Evolutionary conservation across 1,140 invertebrate species (phyloP).

Genomic region (Pantala flavescens): DNA sequence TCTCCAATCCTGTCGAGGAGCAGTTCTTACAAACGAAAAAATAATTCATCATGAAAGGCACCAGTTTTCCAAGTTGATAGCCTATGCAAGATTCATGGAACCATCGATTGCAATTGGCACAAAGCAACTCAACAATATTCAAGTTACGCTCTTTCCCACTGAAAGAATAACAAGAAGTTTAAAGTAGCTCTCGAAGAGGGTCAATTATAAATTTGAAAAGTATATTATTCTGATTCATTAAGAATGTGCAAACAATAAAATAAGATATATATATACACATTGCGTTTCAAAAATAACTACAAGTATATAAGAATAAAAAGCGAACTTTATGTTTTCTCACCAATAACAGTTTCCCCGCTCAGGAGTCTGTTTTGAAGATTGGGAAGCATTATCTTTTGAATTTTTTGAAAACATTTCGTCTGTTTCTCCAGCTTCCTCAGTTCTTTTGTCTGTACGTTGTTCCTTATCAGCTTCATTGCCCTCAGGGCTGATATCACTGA

Average conservation of each 20-base stretch:
- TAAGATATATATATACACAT: too few species aligned
- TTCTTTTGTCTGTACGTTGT: background rate
- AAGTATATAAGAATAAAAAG: too few species aligned
- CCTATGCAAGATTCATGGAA: conserved; percentile 88
- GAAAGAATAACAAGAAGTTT: conserved; percentile 25
- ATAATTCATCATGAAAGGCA: conserved; percentile 95
- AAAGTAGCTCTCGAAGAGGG: too few species aligned
- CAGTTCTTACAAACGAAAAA: conserved; percentile 94
- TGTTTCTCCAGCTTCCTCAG: background rate
- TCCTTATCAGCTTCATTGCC: background rate
- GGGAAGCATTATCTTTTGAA: background rate
- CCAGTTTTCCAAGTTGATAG: conserved; percentile 78
- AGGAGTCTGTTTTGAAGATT: background rate
- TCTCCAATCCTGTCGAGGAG: conserved; percentile 78
- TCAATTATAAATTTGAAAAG: too few species aligned
- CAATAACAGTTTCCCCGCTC: background rate
- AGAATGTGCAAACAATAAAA: too few species aligned
- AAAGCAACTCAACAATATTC: conserved; percentile 80
- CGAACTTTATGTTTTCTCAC: background rate
- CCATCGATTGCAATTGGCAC: conserved; percentile 81
- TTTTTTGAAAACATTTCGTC: background rate
- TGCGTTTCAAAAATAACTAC: too few species aligned
- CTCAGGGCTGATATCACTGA: too few species aligned
- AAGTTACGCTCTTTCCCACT: conserved; percentile 88
- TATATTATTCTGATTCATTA: too few species aligned